A percentile compares a stretch with the other conserved stretches of the same genome.
Conservation (phyloP, 92 coral and sea anemone species). For the Phymanthus crucifer region DNA sequence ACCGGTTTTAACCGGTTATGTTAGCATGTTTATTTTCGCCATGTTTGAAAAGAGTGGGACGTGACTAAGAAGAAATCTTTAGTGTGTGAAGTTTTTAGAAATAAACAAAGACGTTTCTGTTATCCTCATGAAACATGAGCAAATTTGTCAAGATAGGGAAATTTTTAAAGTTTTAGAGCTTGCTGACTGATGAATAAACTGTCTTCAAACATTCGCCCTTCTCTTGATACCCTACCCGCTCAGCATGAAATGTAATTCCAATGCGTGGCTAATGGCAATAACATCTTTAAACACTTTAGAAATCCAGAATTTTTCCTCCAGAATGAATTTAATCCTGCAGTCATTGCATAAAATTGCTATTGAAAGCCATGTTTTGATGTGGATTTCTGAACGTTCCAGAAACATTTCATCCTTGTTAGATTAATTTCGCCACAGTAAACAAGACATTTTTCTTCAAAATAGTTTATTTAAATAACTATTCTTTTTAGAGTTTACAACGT, state of each 20-base stretch:
- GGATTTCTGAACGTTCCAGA: background rate
- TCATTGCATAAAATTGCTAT: background rate
- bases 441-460: conserved; percentile 4
- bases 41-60: background rate
- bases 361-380: background rate
- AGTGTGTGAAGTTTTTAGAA: background rate
- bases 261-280: background rate
- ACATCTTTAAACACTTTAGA: background rate
- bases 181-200: background rate
- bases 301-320: background rate
- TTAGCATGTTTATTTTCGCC: background rate
- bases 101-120: background rate
- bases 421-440: background rate
- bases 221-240: background rate
- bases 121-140: background rate
- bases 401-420: background rate
- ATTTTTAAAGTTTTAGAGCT: background rate
- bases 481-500: background rate
- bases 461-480: background rate
- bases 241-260: background rate
- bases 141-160: background rate
- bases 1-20: background rate
- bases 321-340: background rate
- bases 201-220: background rate
- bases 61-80: background rate